phyloP scores from a whole-genome alignment of 2,113 vertebrate genomes.

The Caloenas nicobarica region DNA sequence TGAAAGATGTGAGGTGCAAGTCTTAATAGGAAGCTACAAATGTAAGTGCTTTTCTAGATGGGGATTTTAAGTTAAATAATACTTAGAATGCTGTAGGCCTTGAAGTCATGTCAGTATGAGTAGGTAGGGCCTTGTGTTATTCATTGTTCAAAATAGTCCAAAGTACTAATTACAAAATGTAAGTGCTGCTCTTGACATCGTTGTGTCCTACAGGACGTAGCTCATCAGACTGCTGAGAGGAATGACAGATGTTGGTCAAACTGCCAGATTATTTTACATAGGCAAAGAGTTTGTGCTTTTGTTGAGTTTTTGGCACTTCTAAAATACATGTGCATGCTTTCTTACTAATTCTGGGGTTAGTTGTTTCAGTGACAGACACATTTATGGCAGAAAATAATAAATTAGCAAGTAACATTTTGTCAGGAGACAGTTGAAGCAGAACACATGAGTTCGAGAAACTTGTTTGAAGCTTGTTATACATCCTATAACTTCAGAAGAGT shows the following conservation, averaged over 20 bases:
- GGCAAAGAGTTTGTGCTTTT: background rate
- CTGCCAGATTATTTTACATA: background rate
- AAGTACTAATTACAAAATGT: background rate
- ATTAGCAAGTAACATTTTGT: background rate
- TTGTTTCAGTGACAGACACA: background rate
- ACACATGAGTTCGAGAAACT: background rate
- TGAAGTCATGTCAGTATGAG: background rate
- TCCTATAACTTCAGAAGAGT: background rate
- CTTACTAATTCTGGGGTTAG: background rate
- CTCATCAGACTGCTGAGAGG: background rate
- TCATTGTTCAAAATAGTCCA: background rate
- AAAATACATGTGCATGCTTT: accelerated
- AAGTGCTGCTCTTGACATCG: background rate
- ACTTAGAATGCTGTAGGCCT: background rate
- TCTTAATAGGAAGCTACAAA: background rate
- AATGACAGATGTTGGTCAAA: background rate
- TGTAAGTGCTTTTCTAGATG: background rate
- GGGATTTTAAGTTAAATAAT: background rate
- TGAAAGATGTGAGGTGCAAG: background rate
- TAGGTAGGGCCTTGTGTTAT: background rate
- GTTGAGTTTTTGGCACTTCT: background rate
- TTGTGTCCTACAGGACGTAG: background rate
- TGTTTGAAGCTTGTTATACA: accelerated
- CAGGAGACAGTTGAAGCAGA: background rate
- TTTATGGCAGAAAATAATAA: background rate